Evolutionary conservation across 1,140 invertebrate genomes (phyloP).

Genomic region (Drosophila lacteicornis): DNA sequence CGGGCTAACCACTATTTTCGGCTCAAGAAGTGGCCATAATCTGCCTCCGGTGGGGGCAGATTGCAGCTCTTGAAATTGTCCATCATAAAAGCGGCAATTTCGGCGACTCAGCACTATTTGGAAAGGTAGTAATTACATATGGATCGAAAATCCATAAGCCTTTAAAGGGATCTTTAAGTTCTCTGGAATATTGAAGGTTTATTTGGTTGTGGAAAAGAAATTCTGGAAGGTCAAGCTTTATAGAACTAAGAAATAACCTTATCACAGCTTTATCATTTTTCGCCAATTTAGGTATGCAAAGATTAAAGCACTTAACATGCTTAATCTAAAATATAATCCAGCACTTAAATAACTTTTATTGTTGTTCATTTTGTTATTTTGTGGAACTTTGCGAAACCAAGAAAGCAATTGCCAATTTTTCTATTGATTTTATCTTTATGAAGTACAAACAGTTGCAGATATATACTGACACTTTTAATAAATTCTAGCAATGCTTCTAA

Average conservation of each 20-base stretch:
- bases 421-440: too few relatives aligned
- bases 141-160: too few relatives aligned
- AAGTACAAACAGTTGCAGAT: background rate
- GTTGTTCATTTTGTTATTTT: background rate
- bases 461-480: background rate
- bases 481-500: too few relatives aligned
- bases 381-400: background rate
- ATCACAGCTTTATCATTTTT: slow-evolving; percentile 5
- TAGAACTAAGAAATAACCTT: background rate
- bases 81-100: slow-evolving; percentile 17
- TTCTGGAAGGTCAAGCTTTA: background rate
- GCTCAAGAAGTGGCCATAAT: slow-evolving; percentile 25
- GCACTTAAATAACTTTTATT: background rate
- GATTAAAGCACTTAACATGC: slow-evolving; percentile 3
- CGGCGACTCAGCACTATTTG: slow-evolving; percentile 1
- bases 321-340: slow-evolving; percentile 5
- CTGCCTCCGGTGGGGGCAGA: slow-evolving; percentile 46
- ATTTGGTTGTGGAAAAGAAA: background rate
- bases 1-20: slow-evolving; percentile 5
- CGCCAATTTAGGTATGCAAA: background rate
- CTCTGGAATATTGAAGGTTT: background rate
- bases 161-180: background rate
- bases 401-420: background rate
- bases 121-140: background rate
- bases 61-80: background rate